Base-by-base conservation (phyloP, 2,888 invertebrate species). In the Lordiphosa fenestrarum region DNA sequence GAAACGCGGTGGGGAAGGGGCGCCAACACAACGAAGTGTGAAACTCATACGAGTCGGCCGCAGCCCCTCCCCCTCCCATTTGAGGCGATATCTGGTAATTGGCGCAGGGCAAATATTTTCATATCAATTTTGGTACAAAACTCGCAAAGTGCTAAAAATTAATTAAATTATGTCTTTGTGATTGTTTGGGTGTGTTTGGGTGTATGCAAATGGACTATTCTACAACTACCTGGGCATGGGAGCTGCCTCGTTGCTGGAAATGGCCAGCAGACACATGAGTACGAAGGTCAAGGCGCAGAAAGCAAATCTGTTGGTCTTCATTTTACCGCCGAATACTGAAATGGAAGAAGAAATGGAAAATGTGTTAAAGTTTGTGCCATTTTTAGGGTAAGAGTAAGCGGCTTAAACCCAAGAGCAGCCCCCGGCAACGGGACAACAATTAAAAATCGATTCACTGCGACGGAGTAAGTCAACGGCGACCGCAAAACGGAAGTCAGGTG, bases 221-320 rank as follows among this genome's bases (percentile, higher is more conserved):
- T 88, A 90, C 88, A 85, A 89, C 89, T 89, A 90, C 90, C 90
- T 89, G 86, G 88, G 88, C 85, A 89, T 85, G 49, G 88, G 89
- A 12, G 88, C 89, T 30, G 86, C 86, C 59, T 90, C 87, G 60
- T 74, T 84, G 59, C 88, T 77, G 38, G 87, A 82, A 53, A 90
- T 67, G 56, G 88, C 66, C 60, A 88, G 64, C 69, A 89, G 69
- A 48, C 86, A 87, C 46, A 88, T 66, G 50, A 84, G 80, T 52
- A 87, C 64, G 44, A 88, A 60, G 21, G 86, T 82, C 54, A 88
- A 71, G 57, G 85, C 68, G 60, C 85, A 82, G 71, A 77, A 77
- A 49, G 83, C 71, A 50, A 85, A 69, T 77, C 84, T 84, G 69
- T 86, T 83, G 61, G 85, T 75, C 80, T 85, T 83, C 87, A 87